Evolutionary conservation across 2,113 vertebrate genomes (phyloP), one percentile per base, ranked within the genome.

Genomic region (Pelmatolapia mariae): DNA sequence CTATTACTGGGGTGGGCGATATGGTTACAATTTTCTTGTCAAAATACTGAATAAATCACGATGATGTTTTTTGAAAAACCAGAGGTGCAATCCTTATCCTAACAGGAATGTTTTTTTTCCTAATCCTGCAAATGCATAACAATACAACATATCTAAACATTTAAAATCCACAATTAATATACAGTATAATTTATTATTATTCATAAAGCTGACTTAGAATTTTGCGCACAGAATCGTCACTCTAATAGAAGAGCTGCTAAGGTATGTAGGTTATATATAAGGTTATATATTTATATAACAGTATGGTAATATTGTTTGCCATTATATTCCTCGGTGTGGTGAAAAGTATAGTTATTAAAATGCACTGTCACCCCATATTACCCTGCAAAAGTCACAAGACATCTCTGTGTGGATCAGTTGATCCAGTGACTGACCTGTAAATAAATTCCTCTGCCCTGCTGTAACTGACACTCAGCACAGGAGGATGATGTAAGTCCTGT

Each of bases 391-490:
- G 63, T 57, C 50, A 6, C 31, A 50, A 33, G 33, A 82, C 50
- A 15, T 71, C 13, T 50, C 7, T 50, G 15, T 43, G 66, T 7
- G 11, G 81, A 86, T 81, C 63, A 89, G 91, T 63, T 86, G 89
- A 92, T 91, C 86, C 86, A 80, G 86, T 84, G 87, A 81, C 80
- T 95, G 93, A 95, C 90, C 93, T 93, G 94, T 95, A 95, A 96
- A 89, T 96, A 92, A 95, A 95, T 94, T 95, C 93, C 92, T 91
- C 82, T 84, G 91, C 38, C 90, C 89, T 45, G 57, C 87, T 92
- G 93, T 94, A 96, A 89, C 84, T 85, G 89, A 96, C 89, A 92
- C 93, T 86, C 84, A 52, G 81, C 85, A 84, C 57, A 87, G 87
- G 61, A 53, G 68, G 84, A 85, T 95, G 94, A 95, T 94, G 91